Conservation (phyloP, 2,888 invertebrate genomes). For the Hydroisotoma schaefferi region DNA sequence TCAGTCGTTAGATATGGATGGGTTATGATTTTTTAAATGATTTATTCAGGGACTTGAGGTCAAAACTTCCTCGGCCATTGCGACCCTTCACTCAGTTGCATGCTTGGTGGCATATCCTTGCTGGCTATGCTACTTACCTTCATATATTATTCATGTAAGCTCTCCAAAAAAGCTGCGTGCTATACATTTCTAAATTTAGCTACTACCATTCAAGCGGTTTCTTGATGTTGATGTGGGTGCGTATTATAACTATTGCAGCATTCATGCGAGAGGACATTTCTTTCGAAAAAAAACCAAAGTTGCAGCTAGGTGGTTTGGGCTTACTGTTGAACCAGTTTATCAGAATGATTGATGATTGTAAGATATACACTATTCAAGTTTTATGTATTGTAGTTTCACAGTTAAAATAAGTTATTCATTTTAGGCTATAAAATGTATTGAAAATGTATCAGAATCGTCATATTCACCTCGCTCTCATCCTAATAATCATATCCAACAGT, state of each 20-base stretch:
- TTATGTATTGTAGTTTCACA: too few species aligned
- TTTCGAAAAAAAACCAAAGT: constrained; percentile 41
- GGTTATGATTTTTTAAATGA: too few species aligned
- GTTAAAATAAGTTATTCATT: too few species aligned
- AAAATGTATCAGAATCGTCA: too few species aligned
- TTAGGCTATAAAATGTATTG: too few species aligned
- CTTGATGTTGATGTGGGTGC: too few species aligned
- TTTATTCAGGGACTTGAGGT: constrained; percentile 47
- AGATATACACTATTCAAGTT: not conserved
- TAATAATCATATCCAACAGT: too few species aligned
- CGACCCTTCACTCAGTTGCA: constrained; percentile 53
- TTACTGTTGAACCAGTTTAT: constrained; percentile 37
- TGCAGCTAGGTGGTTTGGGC: constrained; percentile 34
- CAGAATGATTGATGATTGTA: constrained; percentile 30
- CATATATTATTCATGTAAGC: constrained; percentile 50
- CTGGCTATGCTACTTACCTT: constrained; percentile 54
- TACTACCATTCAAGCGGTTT: too few species aligned
- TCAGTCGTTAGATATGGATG: too few species aligned
- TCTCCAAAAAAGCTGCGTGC: too few species aligned
- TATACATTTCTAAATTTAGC: too few species aligned
- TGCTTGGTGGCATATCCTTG: constrained; percentile 55
- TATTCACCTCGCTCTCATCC: too few species aligned
- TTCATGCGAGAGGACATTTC: constrained; percentile 47
- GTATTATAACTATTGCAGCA: constrained; percentile 29
- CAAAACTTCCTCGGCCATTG: constrained; percentile 46